Evolutionary conservation across 2,113 vertebrate genomes (phyloP), one percentile per base, ranked within the genome.

Genomic region (Engraulis encrasicolus): DNA sequence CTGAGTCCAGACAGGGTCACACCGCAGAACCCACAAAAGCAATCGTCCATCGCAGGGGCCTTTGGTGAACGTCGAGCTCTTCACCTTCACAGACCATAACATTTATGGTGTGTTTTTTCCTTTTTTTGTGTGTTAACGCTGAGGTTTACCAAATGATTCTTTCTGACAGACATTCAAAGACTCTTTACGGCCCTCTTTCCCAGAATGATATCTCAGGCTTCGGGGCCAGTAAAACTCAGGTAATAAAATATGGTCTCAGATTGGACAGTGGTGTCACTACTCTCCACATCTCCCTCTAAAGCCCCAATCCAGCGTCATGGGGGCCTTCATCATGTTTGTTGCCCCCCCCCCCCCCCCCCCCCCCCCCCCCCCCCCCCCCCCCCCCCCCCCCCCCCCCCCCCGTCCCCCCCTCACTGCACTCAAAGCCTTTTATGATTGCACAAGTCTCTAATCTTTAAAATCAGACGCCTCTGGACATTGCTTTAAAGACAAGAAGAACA

Each of bases 81-180:
- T 66, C 58, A 66, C 58, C 58, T 74, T 74, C 66, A 74, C 66
- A 74, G 27, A 74, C 66, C 14, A 34, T 74, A 74, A 74, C 66
- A 74, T 74, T 74, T 74, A 74, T 74, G 66, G 34, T 74, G 27
- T 34, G 27, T 15, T 74, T 74, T 17, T 34, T 14, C 15, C 17
- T 74, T 31, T 36, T 74, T 74, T 74, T n/a, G n/a, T n/a, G n/a
- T n/a, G n/a, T 27, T 34, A 74, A 74, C 17, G 66, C 66, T 74
- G 66, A 34, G 66, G 66, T 74, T 74, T 74, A 74, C 66, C 27
- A 3, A 74, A 11, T 31, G 31, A 74, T 45, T 45, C 40, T 45
- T 45, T 45, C 40, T 45, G 40, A 45, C 40, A 45, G 40, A 45
- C 40, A 45, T 45, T 45, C 40, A 45, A 45, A 45, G 9, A 34